phyloP scores from a whole-genome alignment of 2,888 invertebrate genomes.

The Sinotaia quadrata region DNA sequence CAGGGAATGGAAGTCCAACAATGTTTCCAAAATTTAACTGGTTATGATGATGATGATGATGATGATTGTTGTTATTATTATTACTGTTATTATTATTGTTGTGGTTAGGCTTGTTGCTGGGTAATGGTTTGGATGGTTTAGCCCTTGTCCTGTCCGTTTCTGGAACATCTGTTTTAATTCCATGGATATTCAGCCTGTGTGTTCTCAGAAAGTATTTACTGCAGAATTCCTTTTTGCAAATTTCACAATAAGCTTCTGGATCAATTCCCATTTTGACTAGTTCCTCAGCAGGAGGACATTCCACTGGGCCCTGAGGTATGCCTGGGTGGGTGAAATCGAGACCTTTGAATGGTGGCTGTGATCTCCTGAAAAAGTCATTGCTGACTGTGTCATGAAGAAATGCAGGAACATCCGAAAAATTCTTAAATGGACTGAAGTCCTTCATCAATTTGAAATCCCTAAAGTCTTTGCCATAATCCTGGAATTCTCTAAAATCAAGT shows the following conservation, averaged over 20 bases:
- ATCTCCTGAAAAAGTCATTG: slow-evolving; percentile 38
- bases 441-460: slow-evolving; percentile 22
- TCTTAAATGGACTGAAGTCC: slow-evolving; percentile 23
- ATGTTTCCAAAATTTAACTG: slow-evolving; percentile 28
- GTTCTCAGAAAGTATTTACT: slow-evolving; percentile 97
- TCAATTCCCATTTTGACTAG: slow-evolving; percentile 71
- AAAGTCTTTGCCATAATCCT: slow-evolving; percentile 6
- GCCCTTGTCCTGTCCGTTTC: slow-evolving; percentile 19
- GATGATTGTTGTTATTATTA: slow-evolving; percentile 33
- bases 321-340: slow-evolving; percentile 34
- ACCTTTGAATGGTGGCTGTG: slow-evolving; percentile 35
- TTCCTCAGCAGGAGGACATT: slow-evolving; percentile 54
- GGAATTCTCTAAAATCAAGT: slow-evolving; percentile 15
- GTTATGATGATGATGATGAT: slow-evolving; percentile 27
- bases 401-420: slow-evolving; percentile 34
- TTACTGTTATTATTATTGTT: slow-evolving; percentile 21
- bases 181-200: slow-evolving; percentile 98
- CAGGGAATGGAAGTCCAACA: slow-evolving; percentile 15
- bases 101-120: slow-evolving; percentile 19
- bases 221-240: slow-evolving; percentile 98
- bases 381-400: slow-evolving; percentile 39
- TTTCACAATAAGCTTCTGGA: slow-evolving; percentile 72
- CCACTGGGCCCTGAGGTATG: slow-evolving; percentile 28
- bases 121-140: slow-evolving; percentile 13
- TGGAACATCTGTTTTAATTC: slow-evolving; percentile 78